A percentile compares a stretch with the other conserved stretches of the same genome.
These are phyloP conservation scores for Panorpa germanica DNA, from an alignment of 2,888 invertebrate species.

Conservation along the genomic window DNA sequence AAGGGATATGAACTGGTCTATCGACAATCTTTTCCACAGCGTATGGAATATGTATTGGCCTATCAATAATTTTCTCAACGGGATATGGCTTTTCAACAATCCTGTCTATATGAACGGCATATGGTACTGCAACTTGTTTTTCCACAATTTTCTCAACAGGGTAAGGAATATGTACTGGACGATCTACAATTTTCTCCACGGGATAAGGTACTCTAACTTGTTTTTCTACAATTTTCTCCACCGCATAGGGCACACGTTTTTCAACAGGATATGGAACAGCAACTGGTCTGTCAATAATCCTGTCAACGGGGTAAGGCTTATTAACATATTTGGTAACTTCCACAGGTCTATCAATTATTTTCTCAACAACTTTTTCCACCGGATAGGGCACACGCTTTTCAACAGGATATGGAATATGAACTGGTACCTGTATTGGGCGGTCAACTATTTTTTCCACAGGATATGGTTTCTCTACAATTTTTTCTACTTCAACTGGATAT, in stretches of 20 bases:
- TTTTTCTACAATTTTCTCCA: too few species aligned
- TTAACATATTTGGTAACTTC: constrained; percentile 27
- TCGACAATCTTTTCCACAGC: constrained; percentile 10
- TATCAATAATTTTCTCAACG: constrained; percentile 25
- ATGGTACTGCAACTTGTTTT: constrained; percentile 21
- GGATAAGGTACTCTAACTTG: too few species aligned
- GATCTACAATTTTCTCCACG: constrained; percentile 23
- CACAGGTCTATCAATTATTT: constrained; percentile 29
- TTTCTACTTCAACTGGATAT: constrained; percentile 28
- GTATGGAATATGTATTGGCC: too few species aligned
- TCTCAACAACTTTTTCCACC: constrained; percentile 29
- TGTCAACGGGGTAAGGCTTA: constrained; percentile 31
- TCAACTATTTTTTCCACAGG: constrained; percentile 26
- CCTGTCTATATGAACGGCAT: constrained; percentile 13
- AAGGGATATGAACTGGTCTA: constrained; percentile 17
- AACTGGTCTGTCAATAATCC: constrained; percentile 15
- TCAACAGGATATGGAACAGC: constrained; percentile 17
- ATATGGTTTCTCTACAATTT: constrained; percentile 26
- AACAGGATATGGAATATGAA: constrained; percentile 25
- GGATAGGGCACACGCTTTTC: constrained; percentile 24
- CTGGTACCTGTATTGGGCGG: constrained; percentile 23
- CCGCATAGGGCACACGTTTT: too few species aligned
- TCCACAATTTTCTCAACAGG: constrained; percentile 25
- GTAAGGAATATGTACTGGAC: constrained; percentile 25
- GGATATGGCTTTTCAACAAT: constrained; percentile 31